These are phyloP conservation scores for Xiphophorus couchianus DNA, from an alignment of 2,113 vertebrate species.

Conservation along the genomic window DNA sequence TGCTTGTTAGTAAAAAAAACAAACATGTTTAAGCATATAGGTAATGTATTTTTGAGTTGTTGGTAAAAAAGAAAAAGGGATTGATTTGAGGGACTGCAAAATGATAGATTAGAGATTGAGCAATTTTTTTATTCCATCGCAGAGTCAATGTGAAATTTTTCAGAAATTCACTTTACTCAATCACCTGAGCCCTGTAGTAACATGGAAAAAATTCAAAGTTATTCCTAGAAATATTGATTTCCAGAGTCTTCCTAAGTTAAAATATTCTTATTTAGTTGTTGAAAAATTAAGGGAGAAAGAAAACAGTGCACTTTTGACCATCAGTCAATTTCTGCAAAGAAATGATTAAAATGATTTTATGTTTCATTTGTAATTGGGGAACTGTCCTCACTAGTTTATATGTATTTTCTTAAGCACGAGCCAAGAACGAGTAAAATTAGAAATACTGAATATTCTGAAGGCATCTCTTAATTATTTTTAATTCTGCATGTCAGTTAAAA, in stretches of 20 bases:
- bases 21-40: neutral
- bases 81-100: neutral
- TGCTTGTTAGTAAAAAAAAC: conserved; percentile 20
- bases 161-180: neutral
- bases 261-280: neutral
- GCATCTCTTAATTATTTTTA: neutral
- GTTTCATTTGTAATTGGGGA: too few relatives aligned
- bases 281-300: neutral
- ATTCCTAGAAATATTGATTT: neutral
- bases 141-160: neutral
- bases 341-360: too few relatives aligned
- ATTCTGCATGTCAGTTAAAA: neutral
- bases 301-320: neutral
- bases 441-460: too few relatives aligned
- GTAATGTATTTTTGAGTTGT: conserved; percentile 22
- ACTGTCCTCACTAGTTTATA: too few relatives aligned
- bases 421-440: too few relatives aligned
- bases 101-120: neutral
- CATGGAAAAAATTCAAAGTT: neutral
- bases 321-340: neutral
- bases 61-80: neutral
- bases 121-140: neutral
- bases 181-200: neutral
- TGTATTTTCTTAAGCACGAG: too few relatives aligned
- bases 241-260: neutral